Evolutionary conservation across 2,888 invertebrate species (phyloP), one percentile per base, ranked within the genome.

Genomic region (Pasiphila rectangulata): DNA sequence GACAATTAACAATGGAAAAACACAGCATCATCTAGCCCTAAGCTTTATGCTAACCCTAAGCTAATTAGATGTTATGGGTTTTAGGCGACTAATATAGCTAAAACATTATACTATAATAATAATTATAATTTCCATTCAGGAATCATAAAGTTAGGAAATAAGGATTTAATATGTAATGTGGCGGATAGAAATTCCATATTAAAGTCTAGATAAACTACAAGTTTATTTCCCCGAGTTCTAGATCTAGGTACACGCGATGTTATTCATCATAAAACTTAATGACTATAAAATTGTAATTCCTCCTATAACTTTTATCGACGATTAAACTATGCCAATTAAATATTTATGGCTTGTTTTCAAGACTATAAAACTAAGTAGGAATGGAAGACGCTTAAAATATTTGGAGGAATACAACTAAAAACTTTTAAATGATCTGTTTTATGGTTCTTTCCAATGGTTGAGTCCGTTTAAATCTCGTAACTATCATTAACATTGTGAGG

Each of bases 321-420:
- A 16, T n/a, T 13, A 4, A 21, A 36, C n/a, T 21, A 13, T 23
- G 23, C 15, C 21, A 36, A 36, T 36, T 36, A 21, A 36, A 21
- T 17, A 36, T 36, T 36, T 36, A 36, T 36, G 21, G n/a, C 21
- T 23, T 36, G 36, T 15, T 36, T 36, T 36, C 15, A 42, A 39
- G 42, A n/a, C 10, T 17, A 17, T 32, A 32, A 32, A 32, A 19
- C 32, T 32, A 16, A 17, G 32, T 32, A 32, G 12, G 17, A 32
- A 32, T 30, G 20, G 64, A 66, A 63, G 65, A 69, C 50, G 61
- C 67, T 66, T 67, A 67, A 68, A 72, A 73, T 75, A 74, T 72
- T 71, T 67, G 63, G 59, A 62, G 61, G 66, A 50, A 45, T 55
- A 56, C 49, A 56, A 72, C 69, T 77, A 75, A 76, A 79, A 71